These are phyloP conservation scores for Nyleta sp. DNA, from an alignment of 2,888 invertebrate genomes.

Conservation along the genomic window DNA sequence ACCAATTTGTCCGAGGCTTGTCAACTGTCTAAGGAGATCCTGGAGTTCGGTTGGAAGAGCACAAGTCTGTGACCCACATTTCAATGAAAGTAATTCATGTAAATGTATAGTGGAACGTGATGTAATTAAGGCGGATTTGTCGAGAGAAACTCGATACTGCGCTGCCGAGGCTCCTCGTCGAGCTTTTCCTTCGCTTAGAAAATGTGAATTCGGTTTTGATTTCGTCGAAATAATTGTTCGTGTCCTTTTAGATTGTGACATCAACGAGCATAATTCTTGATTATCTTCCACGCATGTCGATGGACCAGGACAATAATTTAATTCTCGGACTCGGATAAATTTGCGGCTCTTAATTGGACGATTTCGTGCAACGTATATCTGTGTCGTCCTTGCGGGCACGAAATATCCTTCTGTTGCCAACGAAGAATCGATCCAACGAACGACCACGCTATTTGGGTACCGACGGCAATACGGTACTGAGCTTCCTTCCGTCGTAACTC, in stretches of 20 bases:
- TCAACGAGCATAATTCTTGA: too few species aligned
- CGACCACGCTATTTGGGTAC: constrained; percentile 48
- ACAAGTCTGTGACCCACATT: background rate
- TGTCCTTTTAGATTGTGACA: too few species aligned
- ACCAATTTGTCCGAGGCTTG: constrained; percentile 1
- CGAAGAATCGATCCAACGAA: constrained; percentile 79
- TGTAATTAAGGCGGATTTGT: too few species aligned
- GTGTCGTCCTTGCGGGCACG: constrained; percentile 21
- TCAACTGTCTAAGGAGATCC: background rate
- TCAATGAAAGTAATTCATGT: background rate
- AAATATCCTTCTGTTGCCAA: constrained; percentile 76
- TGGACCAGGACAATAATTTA: too few species aligned
- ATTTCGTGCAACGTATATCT: background rate
- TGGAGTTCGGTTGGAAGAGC: background rate
- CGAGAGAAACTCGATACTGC: too few species aligned
- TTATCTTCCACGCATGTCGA: too few species aligned
- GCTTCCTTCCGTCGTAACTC: constrained; percentile 5
- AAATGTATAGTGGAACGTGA: background rate
- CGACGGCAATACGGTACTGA: constrained; percentile 31
- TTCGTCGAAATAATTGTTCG: too few species aligned
- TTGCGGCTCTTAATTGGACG: background rate
- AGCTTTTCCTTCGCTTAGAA: too few species aligned
- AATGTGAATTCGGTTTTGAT: too few species aligned
- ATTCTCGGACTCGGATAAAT: too few species aligned
- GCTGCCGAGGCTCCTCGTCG: too few species aligned